A percentile compares a stretch with the other conserved stretches of the same genome.
Evolutionary conservation across 2,888 invertebrate species (phyloP).

Genomic region (Idaea straminata): DNA sequence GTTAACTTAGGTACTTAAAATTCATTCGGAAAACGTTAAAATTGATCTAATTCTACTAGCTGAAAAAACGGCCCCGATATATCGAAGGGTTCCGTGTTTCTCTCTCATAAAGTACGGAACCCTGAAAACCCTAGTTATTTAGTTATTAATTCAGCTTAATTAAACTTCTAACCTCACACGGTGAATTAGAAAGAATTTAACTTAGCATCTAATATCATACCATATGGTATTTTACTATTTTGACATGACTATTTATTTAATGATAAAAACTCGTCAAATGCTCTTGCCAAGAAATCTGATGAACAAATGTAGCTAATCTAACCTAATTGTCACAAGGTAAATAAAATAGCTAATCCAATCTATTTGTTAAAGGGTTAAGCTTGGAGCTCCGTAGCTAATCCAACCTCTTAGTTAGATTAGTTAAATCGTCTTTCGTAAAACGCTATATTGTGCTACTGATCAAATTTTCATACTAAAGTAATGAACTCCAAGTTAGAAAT

Average conservation of each 20-base stretch:
- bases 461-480: too few relatives aligned
- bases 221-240: background rate
- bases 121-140: background rate
- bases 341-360: too few relatives aligned
- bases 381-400: too few relatives aligned
- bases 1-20: background rate
- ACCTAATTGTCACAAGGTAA: too few relatives aligned
- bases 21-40: background rate
- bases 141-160: background rate
- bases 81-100: background rate
- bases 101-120: background rate
- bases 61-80: background rate
- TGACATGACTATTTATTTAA: background rate
- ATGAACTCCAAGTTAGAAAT: too few relatives aligned
- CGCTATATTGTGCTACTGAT: too few relatives aligned
- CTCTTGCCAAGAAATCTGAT: background rate
- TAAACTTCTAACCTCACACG: background rate
- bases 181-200: background rate
- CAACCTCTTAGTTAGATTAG: too few relatives aligned
- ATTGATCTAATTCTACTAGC: background rate
- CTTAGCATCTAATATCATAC: background rate
- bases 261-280: background rate
- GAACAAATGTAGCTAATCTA: too few relatives aligned
- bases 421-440: too few relatives aligned
- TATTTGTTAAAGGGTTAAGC: too few relatives aligned